phyloP scores from a whole-genome alignment of 2,888 invertebrate species.

The Nebria salina region DNA sequence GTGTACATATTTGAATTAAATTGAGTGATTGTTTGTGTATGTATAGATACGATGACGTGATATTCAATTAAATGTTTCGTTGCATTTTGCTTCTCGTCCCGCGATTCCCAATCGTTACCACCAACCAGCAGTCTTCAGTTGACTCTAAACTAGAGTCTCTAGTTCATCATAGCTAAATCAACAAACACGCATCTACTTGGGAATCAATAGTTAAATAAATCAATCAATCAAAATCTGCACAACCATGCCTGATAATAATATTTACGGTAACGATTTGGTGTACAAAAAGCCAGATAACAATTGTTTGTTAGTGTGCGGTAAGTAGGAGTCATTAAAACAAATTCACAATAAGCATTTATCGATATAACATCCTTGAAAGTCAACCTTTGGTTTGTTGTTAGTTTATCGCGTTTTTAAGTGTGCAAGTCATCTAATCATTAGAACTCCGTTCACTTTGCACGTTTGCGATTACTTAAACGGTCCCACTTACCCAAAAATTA shows the following conservation, averaged over 20 bases:
- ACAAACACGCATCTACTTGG: neutral
- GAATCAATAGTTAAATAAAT: neutral
- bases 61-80: conserved; percentile 20
- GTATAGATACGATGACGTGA: conserved; percentile 24
- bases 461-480: no score
- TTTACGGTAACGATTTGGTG: conserved; percentile 59
- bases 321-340: neutral
- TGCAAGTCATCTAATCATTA: neutral
- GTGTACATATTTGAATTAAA: neutral
- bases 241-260: conserved; percentile 52
- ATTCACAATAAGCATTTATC: neutral
- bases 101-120: neutral
- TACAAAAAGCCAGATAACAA: conserved; percentile 59
- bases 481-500: no score
- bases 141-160: neutral
- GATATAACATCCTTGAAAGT: neutral
- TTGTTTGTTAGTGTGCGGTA: conserved; percentile 32
- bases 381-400: neutral
- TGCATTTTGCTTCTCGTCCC: conserved; percentile 7
- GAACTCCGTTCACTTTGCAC: neutral
- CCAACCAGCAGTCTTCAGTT: conserved; percentile 7
- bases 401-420: neutral
- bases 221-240: neutral
- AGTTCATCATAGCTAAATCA: neutral
- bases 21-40: neutral